These are phyloP conservation scores for Microctenopoma lineatum DNA, from an alignment of 2,797 vertebrate genomes.

Conservation along the genomic window DNA sequence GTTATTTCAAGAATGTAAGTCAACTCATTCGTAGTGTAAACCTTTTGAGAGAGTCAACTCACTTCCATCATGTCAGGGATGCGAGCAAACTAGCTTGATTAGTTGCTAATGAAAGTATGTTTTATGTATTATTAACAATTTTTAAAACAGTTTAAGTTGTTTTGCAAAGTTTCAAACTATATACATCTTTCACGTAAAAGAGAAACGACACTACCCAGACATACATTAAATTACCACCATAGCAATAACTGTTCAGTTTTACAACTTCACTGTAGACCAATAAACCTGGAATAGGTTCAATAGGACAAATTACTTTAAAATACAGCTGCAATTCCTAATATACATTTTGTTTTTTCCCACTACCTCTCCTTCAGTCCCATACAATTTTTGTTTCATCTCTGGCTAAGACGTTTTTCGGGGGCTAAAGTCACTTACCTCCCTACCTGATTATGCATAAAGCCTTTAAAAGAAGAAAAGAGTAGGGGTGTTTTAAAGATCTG, in stretches of 20 bases:
- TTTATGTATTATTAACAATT: background rate
- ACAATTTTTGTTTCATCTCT: conserved; percentile 61
- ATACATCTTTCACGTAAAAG: background rate
- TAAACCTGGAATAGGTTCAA: conserved; percentile 5
- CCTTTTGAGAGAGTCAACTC: no score
- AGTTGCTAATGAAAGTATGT: background rate
- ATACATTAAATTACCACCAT: background rate
- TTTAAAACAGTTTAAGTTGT: background rate
- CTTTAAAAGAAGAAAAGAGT: conserved; percentile 78
- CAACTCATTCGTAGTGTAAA: no score
- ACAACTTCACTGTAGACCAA: conserved; percentile 9
- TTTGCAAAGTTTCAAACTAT: background rate
- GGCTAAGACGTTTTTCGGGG: conserved; percentile 51
- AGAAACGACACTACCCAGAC: background rate
- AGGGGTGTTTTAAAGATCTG: conserved; percentile 78
- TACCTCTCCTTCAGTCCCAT: conserved; percentile 43
- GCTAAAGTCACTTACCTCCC: conserved; percentile 59
- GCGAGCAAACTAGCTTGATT: background rate
- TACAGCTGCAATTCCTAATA: conserved; percentile 19
- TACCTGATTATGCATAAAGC: conserved; percentile 84
- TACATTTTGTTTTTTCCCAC: conserved; percentile 37
- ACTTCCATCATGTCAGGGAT: background rate
- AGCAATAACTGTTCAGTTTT: background rate
- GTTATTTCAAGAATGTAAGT: no score
- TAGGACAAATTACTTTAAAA: conserved; percentile 21